Evolutionary conservation across 2,797 vertebrate species (phyloP), one percentile per base, ranked within the genome.

Genomic region (Perodicticus potto): DNA sequence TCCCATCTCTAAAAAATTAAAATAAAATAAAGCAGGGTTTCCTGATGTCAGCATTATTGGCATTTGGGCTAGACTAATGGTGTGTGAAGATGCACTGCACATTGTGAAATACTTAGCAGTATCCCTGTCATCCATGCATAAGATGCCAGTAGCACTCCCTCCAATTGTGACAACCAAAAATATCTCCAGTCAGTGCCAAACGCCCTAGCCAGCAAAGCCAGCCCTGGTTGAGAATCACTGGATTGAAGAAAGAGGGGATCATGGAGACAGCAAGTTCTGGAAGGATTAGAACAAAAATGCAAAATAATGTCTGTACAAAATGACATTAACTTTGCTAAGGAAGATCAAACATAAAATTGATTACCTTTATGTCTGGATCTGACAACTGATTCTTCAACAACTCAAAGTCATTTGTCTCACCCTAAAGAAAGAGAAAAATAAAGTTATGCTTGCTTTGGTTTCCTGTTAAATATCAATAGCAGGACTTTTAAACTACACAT

Each of bases 321-420:
- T 73, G 27, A 16, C n/a, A 86, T 22, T 10, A 34, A 61, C 29
- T 95, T 20, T 86, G 65, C 34, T 87, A 87, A 84, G 25, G 13
- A 84, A 22, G 13, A 84, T 25, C 23, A 89, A 92, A 92, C 43
- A 83, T 19, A 76, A 91, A 16, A 67, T 69, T 95, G 86, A 89
- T 81, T 98, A 99, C 99, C 99, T 99, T 99, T 91, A 99, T 99
- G 5, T 99, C 99, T 5, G 99, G 99, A 98, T 99, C 99, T 86
- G 98, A 98, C 94, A 99, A 98, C 97, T 99, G 99, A 89, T 99
- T 99, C 91, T 99, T 99, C 86, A 99, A 96, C 96, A 99, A 98
- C 55, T 99, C 99, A 86, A 99, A 99, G 93, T 99, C 99, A 5
- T 97, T 93, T 0, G 98, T 98, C 96, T 99, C 99, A 63, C 99